Evolutionary conservation across 1,140 invertebrate species (phyloP).

Genomic region (Eumeta japonica): DNA sequence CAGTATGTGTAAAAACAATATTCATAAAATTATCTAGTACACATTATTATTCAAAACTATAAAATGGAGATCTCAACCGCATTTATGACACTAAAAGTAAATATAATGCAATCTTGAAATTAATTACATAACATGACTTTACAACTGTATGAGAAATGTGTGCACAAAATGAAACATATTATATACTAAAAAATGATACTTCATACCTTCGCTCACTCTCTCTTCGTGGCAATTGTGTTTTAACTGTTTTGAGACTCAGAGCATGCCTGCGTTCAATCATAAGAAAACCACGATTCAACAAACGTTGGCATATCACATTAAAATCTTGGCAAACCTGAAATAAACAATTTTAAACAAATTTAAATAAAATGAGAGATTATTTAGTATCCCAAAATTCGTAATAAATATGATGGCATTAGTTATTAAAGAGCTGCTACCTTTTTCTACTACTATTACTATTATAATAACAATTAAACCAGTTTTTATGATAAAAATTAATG

Average conservation of each 20-base stretch:
- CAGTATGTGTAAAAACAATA: no score
- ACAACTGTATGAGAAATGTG: not conserved
- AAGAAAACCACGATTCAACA: conserved; percentile 80
- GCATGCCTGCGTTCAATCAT: conserved; percentile 76
- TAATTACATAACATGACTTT: conserved; percentile 4
- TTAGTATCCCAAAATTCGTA: no score
- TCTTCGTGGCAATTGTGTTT: conserved; percentile 77
- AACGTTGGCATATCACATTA: conserved; percentile 70
- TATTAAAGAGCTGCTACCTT: no score
- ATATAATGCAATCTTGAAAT: conserved; percentile 3
- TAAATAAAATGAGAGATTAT: conserved; percentile 5
- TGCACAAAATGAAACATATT: not conserved
- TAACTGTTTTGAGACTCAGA: conserved; percentile 73
- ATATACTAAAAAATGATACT: not conserved
- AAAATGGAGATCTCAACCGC: no score
- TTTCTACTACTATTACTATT: no score
- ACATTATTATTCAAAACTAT: not conserved
- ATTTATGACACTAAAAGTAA: not conserved
- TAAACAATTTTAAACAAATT: conserved; percentile 8
- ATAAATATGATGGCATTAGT: no score
- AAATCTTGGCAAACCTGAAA: conserved; percentile 80
- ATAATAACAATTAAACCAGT: no score
- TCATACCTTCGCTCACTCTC: conserved; percentile 79
- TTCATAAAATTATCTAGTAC: not conserved
- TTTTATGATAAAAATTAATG: no score